Percentiles rank a stretch among this genome's conserved stretches.
Evolutionary conservation across 2,113 vertebrate species (phyloP).

Genomic region (Pseudonaja textilis): DNA sequence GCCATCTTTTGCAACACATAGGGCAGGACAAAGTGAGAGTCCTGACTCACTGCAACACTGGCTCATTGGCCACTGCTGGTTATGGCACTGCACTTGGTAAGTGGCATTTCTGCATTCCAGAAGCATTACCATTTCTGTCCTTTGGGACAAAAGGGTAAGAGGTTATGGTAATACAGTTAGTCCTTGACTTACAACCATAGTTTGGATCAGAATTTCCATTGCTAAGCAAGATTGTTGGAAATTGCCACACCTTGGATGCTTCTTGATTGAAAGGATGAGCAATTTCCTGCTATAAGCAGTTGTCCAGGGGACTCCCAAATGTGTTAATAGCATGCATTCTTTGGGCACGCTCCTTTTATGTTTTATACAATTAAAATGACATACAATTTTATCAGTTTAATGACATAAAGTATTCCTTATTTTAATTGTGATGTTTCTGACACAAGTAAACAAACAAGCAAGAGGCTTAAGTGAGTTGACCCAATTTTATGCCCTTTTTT

Average conservation of each 20-base stretch:
- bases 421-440: neutral
- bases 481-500: neutral
- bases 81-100: constrained; percentile 83
- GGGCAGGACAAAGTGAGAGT: constrained; percentile 73
- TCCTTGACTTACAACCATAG: too few relatives aligned
- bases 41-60: constrained; percentile 85
- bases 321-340: too few relatives aligned
- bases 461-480: neutral
- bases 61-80: constrained; percentile 82
- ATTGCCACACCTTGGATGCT: too few relatives aligned
- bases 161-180: neutral
- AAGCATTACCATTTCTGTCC: neutral
- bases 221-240: too few relatives aligned
- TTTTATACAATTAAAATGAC: neutral
- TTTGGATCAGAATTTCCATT: too few relatives aligned
- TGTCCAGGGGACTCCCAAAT: too few relatives aligned
- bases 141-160: neutral
- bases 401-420: neutral
- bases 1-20: constrained; percentile 73
- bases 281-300: too few relatives aligned
- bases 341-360: too few relatives aligned
- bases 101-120: neutral
- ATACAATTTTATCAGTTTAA: neutral
- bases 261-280: too few relatives aligned
- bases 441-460: neutral